Evolutionary conservation across 2,113 vertebrate genomes (phyloP), one percentile per base, ranked within the genome.

Genomic region (Nothocercus julius): DNA sequence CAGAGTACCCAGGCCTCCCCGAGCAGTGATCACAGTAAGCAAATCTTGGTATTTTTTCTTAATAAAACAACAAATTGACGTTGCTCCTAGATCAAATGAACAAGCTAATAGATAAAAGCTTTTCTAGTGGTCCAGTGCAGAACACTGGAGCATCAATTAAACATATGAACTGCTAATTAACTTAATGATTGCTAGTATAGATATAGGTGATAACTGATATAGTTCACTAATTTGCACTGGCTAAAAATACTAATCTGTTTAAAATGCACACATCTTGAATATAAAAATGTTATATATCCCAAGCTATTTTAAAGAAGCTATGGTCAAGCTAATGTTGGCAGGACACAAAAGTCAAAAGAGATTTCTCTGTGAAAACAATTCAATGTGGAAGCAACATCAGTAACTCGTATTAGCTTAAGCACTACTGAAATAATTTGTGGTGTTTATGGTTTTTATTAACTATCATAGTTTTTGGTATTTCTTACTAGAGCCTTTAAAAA

Each of bases 21-120:
- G 99, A 96, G 98, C 97, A 87, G 97, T 98, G 25, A 98, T 98
- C 82, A 97, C 98, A 94, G 98, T 98, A 98, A 97, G 96, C 19
- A 93, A 85, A 91, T 80, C 75, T 4, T 87, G 28, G 3, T 83
- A n/a, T 30, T 87, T 96, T 63, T 16, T 90, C 1, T 77, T 76
- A 22, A n/a, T 38, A 54, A 76, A 18, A n/a, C 14, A 14, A 0
- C 15, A 47, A 84, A 4, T 70, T 77, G 42, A 83, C 76, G 18
- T 63, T 75, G 45, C 27, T 25, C 7, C 88, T 6, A 25, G 14
- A 38, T 93, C 11, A 66, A n/a, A 11, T 66, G 34, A 70, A 74
- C 13, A 93, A 63, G 5, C 30, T 25, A 63, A 53, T 21, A 62
- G 38, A 18, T 14, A 38, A 44, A 42, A 58, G 7, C 2, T 70